Conservation (phyloP, 2,797 vertebrate species). For the Loris lydekkerianus region DNA sequence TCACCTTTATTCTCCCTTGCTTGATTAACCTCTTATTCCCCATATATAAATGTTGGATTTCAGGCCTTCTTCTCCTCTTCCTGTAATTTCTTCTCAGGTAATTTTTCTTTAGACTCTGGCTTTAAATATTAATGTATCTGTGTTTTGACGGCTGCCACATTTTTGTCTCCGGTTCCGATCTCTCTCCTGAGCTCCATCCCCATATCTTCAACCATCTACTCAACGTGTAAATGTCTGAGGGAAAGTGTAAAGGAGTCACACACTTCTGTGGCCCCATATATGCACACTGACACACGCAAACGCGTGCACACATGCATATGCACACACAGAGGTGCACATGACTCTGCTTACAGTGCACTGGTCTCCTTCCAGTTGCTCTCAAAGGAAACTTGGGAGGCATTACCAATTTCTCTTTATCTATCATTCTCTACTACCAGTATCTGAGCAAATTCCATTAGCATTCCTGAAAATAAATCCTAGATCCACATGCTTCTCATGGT, state of each 20-base stretch:
- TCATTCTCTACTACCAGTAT: too few species aligned
- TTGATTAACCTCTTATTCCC: background rate
- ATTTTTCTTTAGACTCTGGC: background rate
- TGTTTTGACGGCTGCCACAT: background rate
- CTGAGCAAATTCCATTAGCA: background rate
- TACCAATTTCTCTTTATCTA: background rate
- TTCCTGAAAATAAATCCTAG: background rate
- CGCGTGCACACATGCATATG: accelerated
- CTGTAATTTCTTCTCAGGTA: background rate
- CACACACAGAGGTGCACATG: background rate
- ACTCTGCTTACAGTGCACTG: background rate
- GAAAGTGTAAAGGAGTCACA: background rate
- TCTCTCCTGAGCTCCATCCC: background rate
- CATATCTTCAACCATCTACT: background rate
- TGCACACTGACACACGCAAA: background rate
- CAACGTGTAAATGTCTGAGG: background rate
- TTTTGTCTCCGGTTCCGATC: background rate
- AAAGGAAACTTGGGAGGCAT: background rate
- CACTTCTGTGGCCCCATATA: too few species aligned
- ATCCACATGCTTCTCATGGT: background rate
- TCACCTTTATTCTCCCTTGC: background rate
- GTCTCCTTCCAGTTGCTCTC: background rate
- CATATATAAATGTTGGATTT: background rate
- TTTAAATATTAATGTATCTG: background rate
- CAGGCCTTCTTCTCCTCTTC: background rate